phyloP scores from a whole-genome alignment of 2,888 invertebrate species.

The Dilophus febrilis region DNA sequence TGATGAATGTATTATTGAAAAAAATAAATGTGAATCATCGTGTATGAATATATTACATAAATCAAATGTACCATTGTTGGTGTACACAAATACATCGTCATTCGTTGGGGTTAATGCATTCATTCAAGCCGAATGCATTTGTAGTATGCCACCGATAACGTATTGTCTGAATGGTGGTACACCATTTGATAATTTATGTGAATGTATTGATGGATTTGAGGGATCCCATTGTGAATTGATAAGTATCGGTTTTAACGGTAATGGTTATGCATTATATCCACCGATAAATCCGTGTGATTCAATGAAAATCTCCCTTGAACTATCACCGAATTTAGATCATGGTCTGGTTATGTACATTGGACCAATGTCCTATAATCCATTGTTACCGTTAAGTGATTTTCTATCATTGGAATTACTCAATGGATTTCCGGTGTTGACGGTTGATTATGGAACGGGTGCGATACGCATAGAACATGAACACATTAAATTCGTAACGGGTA shows the following conservation, averaged over 20 bases:
- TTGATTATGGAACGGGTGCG: slow-evolving; percentile 79
- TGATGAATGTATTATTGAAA: slow-evolving; percentile 73
- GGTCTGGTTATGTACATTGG: slow-evolving; percentile 86
- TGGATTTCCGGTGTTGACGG: slow-evolving; percentile 65
- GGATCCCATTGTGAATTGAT: slow-evolving; percentile 86
- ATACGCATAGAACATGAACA: slow-evolving; percentile 49
- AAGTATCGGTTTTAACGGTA: slow-evolving; percentile 73
- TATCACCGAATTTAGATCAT: slow-evolving; percentile 57
- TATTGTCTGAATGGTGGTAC: slow-evolving; percentile 64
- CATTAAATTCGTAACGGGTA: slow-evolving; percentile 63
- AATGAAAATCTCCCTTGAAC: slow-evolving; percentile 62
- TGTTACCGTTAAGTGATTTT: slow-evolving; percentile 61
- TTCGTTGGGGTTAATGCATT: slow-evolving; percentile 84
- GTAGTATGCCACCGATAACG: slow-evolving; percentile 28
- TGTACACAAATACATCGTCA: slow-evolving; percentile 85
- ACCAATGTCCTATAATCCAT: slow-evolving; percentile 48
- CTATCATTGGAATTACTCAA: slow-evolving; percentile 71
- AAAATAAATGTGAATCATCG: slow-evolving; percentile 50
- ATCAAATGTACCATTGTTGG: slow-evolving; percentile 56
- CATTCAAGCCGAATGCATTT: slow-evolving; percentile 62
- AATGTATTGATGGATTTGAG: slow-evolving; percentile 58
- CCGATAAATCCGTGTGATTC: slow-evolving; percentile 74
- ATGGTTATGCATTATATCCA: slow-evolving; percentile 85
- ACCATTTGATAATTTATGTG: slow-evolving; percentile 49
- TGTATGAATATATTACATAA: slow-evolving; percentile 65